A percentile compares a stretch with the other conserved stretches of the same genome.
Evolutionary conservation across 2,797 vertebrate genomes (phyloP).

Genomic region (Loriculus beryllinus): DNA sequence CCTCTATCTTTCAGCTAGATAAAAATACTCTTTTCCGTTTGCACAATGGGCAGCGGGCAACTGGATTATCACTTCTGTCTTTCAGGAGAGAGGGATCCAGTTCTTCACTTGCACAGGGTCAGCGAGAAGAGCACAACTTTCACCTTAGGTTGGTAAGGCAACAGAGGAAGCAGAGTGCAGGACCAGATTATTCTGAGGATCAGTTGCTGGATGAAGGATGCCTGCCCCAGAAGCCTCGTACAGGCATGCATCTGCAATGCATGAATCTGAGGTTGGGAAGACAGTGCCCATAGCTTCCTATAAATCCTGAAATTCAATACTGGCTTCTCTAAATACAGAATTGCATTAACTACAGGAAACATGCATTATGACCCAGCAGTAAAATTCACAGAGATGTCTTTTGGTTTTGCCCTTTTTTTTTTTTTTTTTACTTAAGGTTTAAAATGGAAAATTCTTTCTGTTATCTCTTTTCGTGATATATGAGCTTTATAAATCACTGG

Average conservation of each 20-base stretch:
- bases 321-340: background rate
- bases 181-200: background rate
- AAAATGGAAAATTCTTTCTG: background rate
- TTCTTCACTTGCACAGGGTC: background rate
- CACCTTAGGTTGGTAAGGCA: background rate
- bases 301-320: background rate
- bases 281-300: background rate
- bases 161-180: background rate
- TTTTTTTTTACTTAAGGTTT: background rate
- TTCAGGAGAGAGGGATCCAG: background rate
- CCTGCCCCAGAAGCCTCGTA: background rate
- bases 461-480: constrained; percentile 9
- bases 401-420: no score
- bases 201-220: background rate
- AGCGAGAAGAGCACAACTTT: background rate
- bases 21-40: background rate
- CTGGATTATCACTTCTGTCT: background rate
- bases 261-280: background rate
- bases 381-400: background rate
- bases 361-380: background rate
- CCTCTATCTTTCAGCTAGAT: background rate
- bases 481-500: constrained; percentile 2
- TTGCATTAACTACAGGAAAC: background rate
- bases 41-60: background rate
- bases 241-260: background rate